Conservation (phyloP, 1,140 invertebrate genomes). For the Xylocopa sonorina region DNA sequence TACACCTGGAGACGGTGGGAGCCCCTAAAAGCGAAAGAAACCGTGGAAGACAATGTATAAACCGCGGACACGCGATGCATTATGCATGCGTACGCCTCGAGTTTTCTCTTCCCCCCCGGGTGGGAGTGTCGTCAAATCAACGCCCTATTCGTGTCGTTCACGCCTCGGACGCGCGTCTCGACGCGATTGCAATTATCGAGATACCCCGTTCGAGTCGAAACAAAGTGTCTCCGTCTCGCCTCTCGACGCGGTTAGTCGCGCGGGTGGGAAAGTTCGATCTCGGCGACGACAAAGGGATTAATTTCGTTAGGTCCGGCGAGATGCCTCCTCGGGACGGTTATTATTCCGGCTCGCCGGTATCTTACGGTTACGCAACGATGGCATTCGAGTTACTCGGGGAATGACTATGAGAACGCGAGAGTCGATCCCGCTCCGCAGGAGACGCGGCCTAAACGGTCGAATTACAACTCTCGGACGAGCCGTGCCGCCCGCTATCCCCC, state of each 20-base stretch:
- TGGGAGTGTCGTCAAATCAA: constrained; percentile 78
- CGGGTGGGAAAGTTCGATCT: constrained; percentile 8
- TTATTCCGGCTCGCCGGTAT: constrained; percentile 43
- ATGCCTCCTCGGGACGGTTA: neutral
- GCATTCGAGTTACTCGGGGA: constrained; percentile 71
- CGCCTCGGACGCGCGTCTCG: constrained; percentile 66
- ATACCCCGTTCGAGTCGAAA: constrained; percentile 11
- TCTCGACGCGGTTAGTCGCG: neutral
- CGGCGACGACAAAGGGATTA: constrained; percentile 14
- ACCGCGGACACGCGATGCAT: constrained; percentile 70
- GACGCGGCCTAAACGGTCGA: constrained; percentile 72
- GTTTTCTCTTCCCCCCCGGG: constrained; percentile 60
- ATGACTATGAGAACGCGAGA: constrained; percentile 76
- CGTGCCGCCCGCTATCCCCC: neutral
- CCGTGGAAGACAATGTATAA: constrained; percentile 67
- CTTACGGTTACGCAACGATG: constrained; percentile 66
- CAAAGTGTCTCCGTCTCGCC: constrained; percentile 40
- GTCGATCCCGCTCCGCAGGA: constrained; percentile 73
- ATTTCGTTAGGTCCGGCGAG: neutral
- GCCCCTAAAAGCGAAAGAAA: neutral
- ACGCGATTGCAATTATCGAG: constrained; percentile 60
- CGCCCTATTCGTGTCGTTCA: constrained; percentile 76
- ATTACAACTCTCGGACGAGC: constrained; percentile 70
- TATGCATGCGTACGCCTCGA: constrained; percentile 71
- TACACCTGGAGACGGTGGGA: neutral